Evolutionary conservation across 1,140 invertebrate genomes (phyloP), one percentile per base, ranked within the genome.

Genomic region (Drosophila ficusphila): DNA sequence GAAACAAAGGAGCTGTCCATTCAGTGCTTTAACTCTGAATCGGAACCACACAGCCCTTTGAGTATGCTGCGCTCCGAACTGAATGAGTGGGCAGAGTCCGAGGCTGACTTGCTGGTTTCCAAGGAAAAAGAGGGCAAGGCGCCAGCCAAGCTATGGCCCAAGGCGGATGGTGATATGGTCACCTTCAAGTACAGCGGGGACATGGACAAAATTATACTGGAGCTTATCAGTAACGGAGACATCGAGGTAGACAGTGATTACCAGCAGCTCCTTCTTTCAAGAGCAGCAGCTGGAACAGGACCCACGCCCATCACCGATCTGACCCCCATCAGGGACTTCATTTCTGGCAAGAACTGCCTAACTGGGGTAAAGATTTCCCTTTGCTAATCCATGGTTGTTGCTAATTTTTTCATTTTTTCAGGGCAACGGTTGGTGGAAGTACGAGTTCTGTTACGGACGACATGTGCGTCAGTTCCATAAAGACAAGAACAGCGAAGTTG

Each of bases 371-470:
- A 78, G 61, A 19, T 8, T 5, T 1, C 5, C 0, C 4, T 0
- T 0, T 2, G 9, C 1, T 27, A 2, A 4, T 19, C 2, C 2
- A 23, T 18, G 1, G 3, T 3, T 19, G n/a, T 41, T 6, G 4
- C 14, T 53, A 2, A 29, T 44, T 23, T 6, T 18, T 18, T 14
- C 7, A 11, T 6, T 34, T 41, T 58, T 49, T 1, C 7, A 98
- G 97, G 97, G 97, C 9, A 95, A 95, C 41, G 97, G 97, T 16
- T 99, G 98, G 98, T 99, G 98, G 98, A 98, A 97, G 81, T 99
- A 98, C 92, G 97, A 99, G 91, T 98, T 99, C 90, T 99, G 98
- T 88, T 98, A 98, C 92, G 97, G 97, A 0, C 95, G 95, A 85
- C 94, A 95, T 69, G 96, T 99, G 0, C 93, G 95, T 2, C 98